These are phyloP conservation scores for Drosophila crucigera DNA, from an alignment of 2,888 invertebrate genomes.

Conservation along the genomic window DNA sequence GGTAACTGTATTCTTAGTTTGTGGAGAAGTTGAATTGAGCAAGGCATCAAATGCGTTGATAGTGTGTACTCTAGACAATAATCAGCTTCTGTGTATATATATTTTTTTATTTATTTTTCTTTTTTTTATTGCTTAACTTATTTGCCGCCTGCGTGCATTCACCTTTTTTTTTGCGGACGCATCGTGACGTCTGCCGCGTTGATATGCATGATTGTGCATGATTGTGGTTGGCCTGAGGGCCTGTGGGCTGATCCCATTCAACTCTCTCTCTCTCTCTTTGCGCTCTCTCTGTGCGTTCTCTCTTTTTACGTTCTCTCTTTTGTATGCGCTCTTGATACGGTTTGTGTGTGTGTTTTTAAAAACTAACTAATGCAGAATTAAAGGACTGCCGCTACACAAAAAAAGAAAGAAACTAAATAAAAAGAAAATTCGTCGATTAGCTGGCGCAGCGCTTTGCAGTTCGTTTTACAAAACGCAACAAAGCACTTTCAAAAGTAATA, in stretches of 20 bases:
- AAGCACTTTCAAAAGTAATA: slow-evolving; percentile 38
- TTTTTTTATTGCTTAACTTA: slow-evolving; percentile 2
- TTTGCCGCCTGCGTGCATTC: slow-evolving; percentile 47
- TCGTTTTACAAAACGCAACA: slow-evolving; percentile 37
- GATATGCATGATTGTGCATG: slow-evolving; percentile 1
- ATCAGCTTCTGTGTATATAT: not conserved
- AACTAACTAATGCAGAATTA: not conserved
- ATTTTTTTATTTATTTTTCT: not conserved
- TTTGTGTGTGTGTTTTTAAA: not conserved
- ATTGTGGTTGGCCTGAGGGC: slow-evolving; percentile 3
- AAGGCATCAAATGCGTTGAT: not conserved
- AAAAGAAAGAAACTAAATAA: no score
- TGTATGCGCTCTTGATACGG: no score
- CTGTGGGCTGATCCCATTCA: not conserved
- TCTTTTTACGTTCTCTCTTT: not conserved
- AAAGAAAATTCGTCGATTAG: slow-evolving; percentile 21
- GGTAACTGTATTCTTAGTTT: not conserved
- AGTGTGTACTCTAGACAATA: not conserved
- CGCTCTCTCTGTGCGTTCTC: not conserved
- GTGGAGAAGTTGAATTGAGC: not conserved
- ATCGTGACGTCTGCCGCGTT: slow-evolving; percentile 23
- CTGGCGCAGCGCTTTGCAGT: slow-evolving; percentile 46
- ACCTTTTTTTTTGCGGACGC: slow-evolving; percentile 30
- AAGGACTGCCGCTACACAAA: slow-evolving; percentile 11
- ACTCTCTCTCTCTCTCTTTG: not conserved